Evolutionary conservation across 2,797 vertebrate genomes (phyloP).

Genomic region (Percopsis omiscomaycus): DNA sequence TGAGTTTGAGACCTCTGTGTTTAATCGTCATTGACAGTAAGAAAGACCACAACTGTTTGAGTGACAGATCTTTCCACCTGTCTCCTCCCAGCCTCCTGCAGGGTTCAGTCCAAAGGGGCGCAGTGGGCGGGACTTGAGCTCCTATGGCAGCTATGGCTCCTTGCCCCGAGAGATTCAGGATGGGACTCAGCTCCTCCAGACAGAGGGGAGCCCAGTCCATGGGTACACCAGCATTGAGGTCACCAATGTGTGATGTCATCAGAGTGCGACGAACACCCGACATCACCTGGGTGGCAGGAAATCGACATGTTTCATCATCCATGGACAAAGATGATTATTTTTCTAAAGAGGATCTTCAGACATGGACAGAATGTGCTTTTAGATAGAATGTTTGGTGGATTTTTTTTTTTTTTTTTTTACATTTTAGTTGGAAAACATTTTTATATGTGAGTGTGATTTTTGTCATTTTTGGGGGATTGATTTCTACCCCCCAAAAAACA

Average conservation of each 20-base stretch:
- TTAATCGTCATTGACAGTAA: too few species aligned
- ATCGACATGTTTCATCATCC: conserved; percentile 26
- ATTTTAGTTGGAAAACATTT: conserved; percentile 30
- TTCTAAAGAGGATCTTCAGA: conserved; percentile 31
- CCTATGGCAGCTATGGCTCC: conserved; percentile 73
- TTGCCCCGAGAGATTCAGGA: conserved; percentile 69
- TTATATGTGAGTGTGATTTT: conserved; percentile 10
- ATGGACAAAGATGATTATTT: conserved; percentile 31
- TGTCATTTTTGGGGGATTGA: conserved; percentile 25
- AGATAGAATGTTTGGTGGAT: not conserved
- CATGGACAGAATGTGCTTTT: conserved; percentile 62
- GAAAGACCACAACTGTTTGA: not conserved
- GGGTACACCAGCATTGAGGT: conserved; percentile 75
- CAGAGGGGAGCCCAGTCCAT: conserved; percentile 70
- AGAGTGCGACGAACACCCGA: not conserved
- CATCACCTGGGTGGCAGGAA: conserved; percentile 6
- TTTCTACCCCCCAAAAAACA: conserved; percentile 5
- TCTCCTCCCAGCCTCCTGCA: conserved; percentile 70
- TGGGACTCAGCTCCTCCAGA: conserved; percentile 62
- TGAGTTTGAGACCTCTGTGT: too few species aligned
- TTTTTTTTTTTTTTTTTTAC: conserved; percentile 21
- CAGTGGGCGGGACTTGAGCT: conserved; percentile 69
- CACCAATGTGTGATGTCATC: conserved; percentile 78
- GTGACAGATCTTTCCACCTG: conserved; percentile 6
- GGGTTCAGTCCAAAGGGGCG: conserved; percentile 76